A percentile compares a stretch with the other conserved stretches of the same genome.
These are phyloP conservation scores for Erebia ligea DNA, from an alignment of 2,888 invertebrate genomes.

Conservation along the genomic window DNA sequence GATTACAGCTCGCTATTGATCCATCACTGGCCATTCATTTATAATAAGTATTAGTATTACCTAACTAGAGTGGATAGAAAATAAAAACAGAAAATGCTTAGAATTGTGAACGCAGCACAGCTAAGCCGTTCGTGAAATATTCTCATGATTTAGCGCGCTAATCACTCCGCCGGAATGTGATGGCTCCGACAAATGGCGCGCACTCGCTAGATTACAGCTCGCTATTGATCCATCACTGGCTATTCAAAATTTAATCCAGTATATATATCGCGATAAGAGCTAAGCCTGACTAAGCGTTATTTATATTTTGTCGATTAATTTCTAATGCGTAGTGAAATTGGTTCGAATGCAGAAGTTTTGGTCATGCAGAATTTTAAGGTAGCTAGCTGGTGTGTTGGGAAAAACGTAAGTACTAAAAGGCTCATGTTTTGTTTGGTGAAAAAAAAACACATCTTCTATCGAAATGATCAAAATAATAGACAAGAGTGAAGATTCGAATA, in stretches of 20 bases:
- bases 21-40: slow-evolving; percentile 41
- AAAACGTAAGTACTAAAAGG: neutral
- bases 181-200: slow-evolving; percentile 42
- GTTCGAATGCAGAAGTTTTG: neutral
- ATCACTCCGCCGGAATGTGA: slow-evolving; percentile 46
- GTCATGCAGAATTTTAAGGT: neutral
- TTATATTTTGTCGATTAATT: slow-evolving; percentile 24
- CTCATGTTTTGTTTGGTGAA: too few species aligned
- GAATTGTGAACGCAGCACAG: slow-evolving; percentile 36
- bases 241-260: slow-evolving; percentile 39
- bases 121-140: slow-evolving; percentile 47
- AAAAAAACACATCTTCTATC: too few species aligned
- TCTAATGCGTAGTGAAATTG: slow-evolving; percentile 23
- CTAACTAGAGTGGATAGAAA: too few species aligned
- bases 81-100: slow-evolving; percentile 8
- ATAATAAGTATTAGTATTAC: slow-evolving; percentile 17
- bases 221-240: slow-evolving; percentile 41
- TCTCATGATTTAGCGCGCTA: slow-evolving; percentile 49
- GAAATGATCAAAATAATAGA: too few species aligned
- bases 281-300: slow-evolving; percentile 35
- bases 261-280: slow-evolving; percentile 36
- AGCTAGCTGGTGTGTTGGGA: too few species aligned
- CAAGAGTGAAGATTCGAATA: too few species aligned
- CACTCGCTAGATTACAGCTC: slow-evolving; percentile 40
- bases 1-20: too few species aligned